Evolutionary conservation across 2,113 vertebrate species (phyloP), one percentile per base, ranked within the genome.

Genomic region (Elgaria multicarinata): DNA sequence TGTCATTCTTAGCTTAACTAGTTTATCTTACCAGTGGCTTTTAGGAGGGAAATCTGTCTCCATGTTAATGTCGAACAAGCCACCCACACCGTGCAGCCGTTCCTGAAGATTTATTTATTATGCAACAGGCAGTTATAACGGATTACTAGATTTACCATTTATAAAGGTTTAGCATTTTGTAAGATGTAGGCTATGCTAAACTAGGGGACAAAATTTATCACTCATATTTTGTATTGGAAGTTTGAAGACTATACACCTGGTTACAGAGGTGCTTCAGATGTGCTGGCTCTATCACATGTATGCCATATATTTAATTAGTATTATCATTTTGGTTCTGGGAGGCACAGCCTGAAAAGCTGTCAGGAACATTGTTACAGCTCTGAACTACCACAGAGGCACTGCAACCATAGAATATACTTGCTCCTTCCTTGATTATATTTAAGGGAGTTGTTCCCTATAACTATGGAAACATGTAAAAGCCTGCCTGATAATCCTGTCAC

Each of bases 171-270:
- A 10, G 44, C 22, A 26, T 42, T 64, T 64, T 64, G 36, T 22
- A 82, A 82, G 24, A 18, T 55, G 77, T 20, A 79, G 6, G 24
- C 69, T 13, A n/a, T 71, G 31, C 2, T 69, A 33, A 5, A 50
- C 36, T n/a, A 31, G 75, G 8, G 20, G 85, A 62, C 75, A 72
- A 20, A 78, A 75, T 33, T 0, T 44, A 33, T 0, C 76, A 3
- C 22, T 8, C 0, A 0, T 0, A 3, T 24, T 39, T 2, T 6
- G 85, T 36, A 13, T 0, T 89, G 74, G 64, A 86, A 5, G 36
- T 89, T 36, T 72, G 46, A 71, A 33, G 5, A 0, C 16, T 0
- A 24, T 46, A 3, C 64, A 33, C 0, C 50, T 53, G 50, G 50
- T 53, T 53, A 53, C 50, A 50, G 46, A 50, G 55, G 55, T 3